These are phyloP conservation scores for Neodiprion lecontei DNA, from an alignment of 1,140 invertebrate species.

Conservation along the genomic window DNA sequence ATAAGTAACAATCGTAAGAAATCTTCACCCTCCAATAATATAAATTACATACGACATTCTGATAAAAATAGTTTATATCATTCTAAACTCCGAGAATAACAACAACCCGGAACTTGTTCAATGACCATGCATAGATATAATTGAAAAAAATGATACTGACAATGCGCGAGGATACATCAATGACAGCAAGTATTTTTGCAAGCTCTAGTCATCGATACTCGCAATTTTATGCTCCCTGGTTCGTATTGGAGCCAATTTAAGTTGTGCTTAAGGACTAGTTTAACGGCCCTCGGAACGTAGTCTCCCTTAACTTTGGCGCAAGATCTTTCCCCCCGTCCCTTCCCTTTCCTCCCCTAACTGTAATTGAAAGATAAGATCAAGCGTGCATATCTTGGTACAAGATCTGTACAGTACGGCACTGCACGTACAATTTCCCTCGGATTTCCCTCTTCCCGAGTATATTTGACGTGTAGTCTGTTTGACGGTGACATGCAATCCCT, in stretches of 20 bases:
- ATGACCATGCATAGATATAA: too few relatives aligned
- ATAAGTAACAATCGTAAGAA: too few relatives aligned
- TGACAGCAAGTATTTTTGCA: too few relatives aligned
- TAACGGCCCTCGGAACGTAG: background rate
- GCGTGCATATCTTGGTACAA: background rate
- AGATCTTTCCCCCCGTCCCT: background rate
- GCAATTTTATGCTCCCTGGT: too few relatives aligned
- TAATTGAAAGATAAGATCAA: slow-evolving; percentile 4
- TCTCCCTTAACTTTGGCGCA: background rate
- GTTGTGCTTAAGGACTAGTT: background rate
- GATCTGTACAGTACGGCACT: background rate
- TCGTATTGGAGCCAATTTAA: background rate
- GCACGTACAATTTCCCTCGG: background rate
- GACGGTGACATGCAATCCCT: background rate
- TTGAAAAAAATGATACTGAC: too few relatives aligned
- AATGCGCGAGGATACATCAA: too few relatives aligned
- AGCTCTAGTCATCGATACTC: too few relatives aligned
- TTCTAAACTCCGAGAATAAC: too few relatives aligned
- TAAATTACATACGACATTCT: too few relatives aligned
- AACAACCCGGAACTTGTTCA: too few relatives aligned
- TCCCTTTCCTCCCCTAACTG: background rate
- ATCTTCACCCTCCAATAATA: too few relatives aligned
- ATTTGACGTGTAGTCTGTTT: background rate
- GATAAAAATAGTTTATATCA: too few relatives aligned
- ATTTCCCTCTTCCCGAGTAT: background rate